Percentiles rank a stretch among this genome's conserved stretches.
Conservation (phyloP, 2,888 invertebrate species). For the Papilio demoleus region DNA sequence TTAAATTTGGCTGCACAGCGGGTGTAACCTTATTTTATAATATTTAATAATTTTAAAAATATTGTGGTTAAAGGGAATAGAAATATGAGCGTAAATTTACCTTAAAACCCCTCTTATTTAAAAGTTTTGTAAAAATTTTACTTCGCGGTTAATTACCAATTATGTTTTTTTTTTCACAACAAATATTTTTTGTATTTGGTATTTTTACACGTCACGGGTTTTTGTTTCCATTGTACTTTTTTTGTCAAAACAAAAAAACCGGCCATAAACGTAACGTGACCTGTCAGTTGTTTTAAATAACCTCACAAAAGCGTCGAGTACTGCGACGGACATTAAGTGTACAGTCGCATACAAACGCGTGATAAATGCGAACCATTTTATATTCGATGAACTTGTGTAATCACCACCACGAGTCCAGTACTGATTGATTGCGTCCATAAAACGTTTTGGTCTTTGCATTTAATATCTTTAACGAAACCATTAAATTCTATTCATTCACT, state of each 20-base stretch:
- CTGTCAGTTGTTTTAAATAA: constrained; percentile 59
- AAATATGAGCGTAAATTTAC: too few relatives aligned
- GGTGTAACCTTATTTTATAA: neutral
- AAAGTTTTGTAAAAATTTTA: too few relatives aligned
- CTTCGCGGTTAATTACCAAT: too few relatives aligned
- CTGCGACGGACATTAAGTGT: constrained; percentile 36
- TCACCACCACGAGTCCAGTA: constrained; percentile 49
- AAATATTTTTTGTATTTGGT: too few relatives aligned
- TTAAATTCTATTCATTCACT: too few relatives aligned
- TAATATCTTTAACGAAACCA: too few relatives aligned
- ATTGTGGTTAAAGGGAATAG: neutral
- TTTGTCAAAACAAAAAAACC: constrained; percentile 7
- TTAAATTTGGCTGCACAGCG: constrained; percentile 6
- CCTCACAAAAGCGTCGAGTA: constrained; percentile 44
- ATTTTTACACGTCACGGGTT: neutral
- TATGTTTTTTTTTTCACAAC: too few relatives aligned
- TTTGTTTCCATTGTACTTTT: neutral
- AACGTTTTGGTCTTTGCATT: constrained; percentile 65
- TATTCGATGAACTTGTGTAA: constrained; percentile 54
- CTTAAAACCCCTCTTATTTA: too few relatives aligned
- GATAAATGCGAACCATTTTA: constrained; percentile 34
- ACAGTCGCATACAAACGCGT: constrained; percentile 40
- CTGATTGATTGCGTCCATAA: constrained; percentile 54
- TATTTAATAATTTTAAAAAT: neutral
- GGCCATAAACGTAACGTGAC: constrained; percentile 37